A percentile compares a stretch with the other conserved stretches of the same genome.
Conservation (phyloP, 2,888 invertebrate species). For the Nomada fucata region DNA sequence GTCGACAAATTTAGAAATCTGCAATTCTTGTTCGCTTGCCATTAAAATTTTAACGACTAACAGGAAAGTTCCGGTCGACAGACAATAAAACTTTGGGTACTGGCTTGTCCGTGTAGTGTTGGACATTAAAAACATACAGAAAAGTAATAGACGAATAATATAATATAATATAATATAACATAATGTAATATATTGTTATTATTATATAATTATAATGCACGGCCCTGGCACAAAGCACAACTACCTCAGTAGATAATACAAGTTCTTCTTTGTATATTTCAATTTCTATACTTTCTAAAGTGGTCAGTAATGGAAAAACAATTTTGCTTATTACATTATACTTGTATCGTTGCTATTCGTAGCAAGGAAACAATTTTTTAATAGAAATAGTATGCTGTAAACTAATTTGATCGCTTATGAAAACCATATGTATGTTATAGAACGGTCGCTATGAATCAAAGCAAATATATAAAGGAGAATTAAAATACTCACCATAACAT, state of each 20-base stretch:
- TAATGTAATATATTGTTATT: too few relatives aligned
- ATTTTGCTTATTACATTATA: too few relatives aligned
- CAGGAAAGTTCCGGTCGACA: neutral
- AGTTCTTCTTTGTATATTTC: neutral
- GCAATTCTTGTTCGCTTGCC: neutral
- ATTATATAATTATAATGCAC: too few relatives aligned
- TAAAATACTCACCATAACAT: constrained; percentile 91
- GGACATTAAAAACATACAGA: too few relatives aligned
- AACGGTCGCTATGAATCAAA: neutral
- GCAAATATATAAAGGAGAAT: neutral
- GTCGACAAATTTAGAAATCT: neutral
- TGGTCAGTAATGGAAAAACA: neutral
- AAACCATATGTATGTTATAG: neutral
- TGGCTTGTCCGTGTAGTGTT: neutral
- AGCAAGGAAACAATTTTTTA: neutral
- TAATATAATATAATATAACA: too few relatives aligned
- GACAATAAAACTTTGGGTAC: neutral
- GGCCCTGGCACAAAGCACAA: constrained; percentile 9
- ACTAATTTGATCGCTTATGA: too few relatives aligned
- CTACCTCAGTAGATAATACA: neutral
- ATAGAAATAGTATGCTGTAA: neutral
- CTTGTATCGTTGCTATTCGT: too few relatives aligned
- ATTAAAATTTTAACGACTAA: neutral
- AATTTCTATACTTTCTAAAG: neutral
- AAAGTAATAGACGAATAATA: too few relatives aligned